Conservation (phyloP, 2,888 invertebrate genomes). For the Elegia similella region DNA sequence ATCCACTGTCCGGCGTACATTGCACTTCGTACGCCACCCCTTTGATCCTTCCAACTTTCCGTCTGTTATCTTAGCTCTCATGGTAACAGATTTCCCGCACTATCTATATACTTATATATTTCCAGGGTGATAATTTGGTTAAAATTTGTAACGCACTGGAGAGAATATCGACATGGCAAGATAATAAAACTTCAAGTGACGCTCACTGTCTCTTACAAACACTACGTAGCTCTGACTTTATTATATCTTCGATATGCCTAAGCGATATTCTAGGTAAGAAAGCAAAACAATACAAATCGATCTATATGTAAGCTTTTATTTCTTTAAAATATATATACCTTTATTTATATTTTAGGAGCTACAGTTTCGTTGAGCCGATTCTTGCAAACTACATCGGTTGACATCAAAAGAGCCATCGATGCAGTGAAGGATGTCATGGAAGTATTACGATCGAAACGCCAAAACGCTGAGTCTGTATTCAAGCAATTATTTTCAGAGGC, state of each 20-base stretch:
- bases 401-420: constrained; percentile 23
- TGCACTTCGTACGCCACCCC: no score
- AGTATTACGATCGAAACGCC: constrained; percentile 20
- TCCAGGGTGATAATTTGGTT: constrained; percentile 24
- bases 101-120: no score
- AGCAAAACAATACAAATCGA: constrained; percentile 13
- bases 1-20: no score
- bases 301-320: constrained; percentile 11
- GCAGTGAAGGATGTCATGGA: constrained; percentile 16
- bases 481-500: constrained; percentile 21
- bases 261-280: constrained; percentile 24
- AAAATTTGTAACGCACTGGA: constrained; percentile 26
- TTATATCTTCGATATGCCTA: constrained; percentile 23
- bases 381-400: constrained; percentile 21
- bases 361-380: constrained; percentile 24
- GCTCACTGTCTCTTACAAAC: constrained; percentile 24
- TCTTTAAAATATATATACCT: constrained; percentile 6
- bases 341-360: constrained; percentile 6
- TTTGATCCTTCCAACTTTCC: no score
- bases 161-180: constrained; percentile 24
- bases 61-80: no score
- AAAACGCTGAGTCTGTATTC: constrained; percentile 20
- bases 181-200: constrained; percentile 23
- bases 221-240: constrained; percentile 24
- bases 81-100: no score